Evolutionary conservation across 2,797 vertebrate genomes (phyloP), one percentile per base, ranked within the genome.

Genomic region (Silurus aristotelis): DNA sequence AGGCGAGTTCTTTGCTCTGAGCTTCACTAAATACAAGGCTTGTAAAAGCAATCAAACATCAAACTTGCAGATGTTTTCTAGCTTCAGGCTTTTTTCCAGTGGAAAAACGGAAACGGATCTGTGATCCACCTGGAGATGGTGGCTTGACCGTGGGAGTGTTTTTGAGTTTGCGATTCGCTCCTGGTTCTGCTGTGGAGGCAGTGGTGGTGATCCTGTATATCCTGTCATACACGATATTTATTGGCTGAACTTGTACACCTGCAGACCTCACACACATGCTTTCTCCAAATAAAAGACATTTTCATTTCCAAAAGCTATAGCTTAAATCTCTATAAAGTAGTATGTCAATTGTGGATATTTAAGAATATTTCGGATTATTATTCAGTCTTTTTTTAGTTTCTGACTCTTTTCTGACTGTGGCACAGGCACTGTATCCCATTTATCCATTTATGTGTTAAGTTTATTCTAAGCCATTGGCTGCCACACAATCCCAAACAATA

Each of bases 1-100:
- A 31, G 75, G 52, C 64, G 63, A 86, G 87, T 87, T 89, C 83
- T 19, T 31, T 19, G 31, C 56, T 61, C 27, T 13, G 43, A 75
- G 60, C 55, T 83, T 83, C 20, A 73, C 31, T 73, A 83, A 72
- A 64, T 55, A 55, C 38, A 60, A 55, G 22, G 20, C 67, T 58
- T 82, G 58, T 64, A 31, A 83, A 75, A 83, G 58, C 60, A 48
- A 64, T 63, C 70, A 73, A n/a, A 58, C 75, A 10, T 52, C 48
- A 52, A 52, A 77, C 77, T 80, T 8, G 10, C 78, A 80, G 61
- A 46, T 15, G 14, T 63, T 48, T 38, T 17, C 60, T 4, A 12
- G 31, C 46, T n/a, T 43, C 22, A 12, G 10, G 6, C 6, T 27
- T 6, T 70, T 60, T 60, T 13, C 31, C 31, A 6, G 58, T 38